Evolutionary conservation across 2,797 vertebrate genomes (phyloP), one percentile per base, ranked within the genome.

Genomic region (Enteromius mattozi): DNA sequence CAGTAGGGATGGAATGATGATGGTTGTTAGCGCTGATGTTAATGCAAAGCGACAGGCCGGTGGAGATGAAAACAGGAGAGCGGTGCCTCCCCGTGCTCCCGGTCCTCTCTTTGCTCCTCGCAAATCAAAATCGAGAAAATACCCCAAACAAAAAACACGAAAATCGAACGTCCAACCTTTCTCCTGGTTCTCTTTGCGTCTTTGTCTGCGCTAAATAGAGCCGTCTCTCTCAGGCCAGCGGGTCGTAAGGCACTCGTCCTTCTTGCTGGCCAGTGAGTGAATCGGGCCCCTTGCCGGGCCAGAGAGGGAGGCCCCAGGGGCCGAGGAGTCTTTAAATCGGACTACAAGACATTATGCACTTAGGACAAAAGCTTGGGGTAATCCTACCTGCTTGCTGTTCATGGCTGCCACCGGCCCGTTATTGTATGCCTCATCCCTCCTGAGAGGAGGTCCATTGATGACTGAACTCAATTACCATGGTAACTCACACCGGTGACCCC

Each of bases 1-100:
- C 97, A 96, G 97, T 96, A 97, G 96, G 97, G 96, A 96, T 96
- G 96, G 96, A 98, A 99, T 97, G 97, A 98, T 97, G 97, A 97
- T 98, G 98, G 97, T 96, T 97, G 96, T 96, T 95, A 94, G 96
- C 94, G 93, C 96, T 96, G 97, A 99, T 96, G 95, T 97, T 98
- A 96, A 99, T 98, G 93, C 94, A 95, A 97, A 98, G 96, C 96
- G 97, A 97, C 98, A 98, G 96, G 96, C 96, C 97, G 96, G 90
- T 87, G 95, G 96, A 96, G 95, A 96, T 96, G 95, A 97, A 84
- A 84, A 84, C 76, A 79, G 76, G 63, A 66, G 69, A 71, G 66
- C 65, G 12, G 81, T 59, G 90, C 89, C 68, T 83, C 40, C 33
- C 51, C 5, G 16, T 35, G 61, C 61, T 76, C 14, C 17, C 70